Conservation (phyloP, 53 echinoderm and acorn worm genomes). For the Mesocentrotus franciscanus region DNA sequence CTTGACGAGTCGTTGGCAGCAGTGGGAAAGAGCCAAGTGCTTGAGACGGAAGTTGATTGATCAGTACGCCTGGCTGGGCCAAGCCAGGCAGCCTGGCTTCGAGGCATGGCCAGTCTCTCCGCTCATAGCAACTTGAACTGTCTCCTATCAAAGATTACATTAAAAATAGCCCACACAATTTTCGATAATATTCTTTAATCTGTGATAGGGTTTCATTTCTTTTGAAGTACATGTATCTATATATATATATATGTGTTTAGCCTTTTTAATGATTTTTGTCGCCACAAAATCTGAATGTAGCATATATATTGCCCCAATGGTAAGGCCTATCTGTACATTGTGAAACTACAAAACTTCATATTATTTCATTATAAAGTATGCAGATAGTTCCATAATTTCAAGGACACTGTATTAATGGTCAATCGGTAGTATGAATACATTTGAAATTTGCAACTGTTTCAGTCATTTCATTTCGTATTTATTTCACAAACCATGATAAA, state of each 20-base stretch:
- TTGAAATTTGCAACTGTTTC: no score
- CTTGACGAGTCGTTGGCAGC: neutral
- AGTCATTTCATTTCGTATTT: no score
- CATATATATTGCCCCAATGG: neutral
- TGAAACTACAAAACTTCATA: no score
- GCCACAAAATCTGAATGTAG: neutral
- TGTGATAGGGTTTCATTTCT: conserved; percentile 2
- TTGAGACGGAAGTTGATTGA: conserved; percentile 62
- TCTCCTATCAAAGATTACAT: conserved; percentile 30
- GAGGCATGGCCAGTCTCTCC: conserved; percentile 21
- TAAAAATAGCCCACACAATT: conserved; percentile 22
- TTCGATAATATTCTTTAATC: conserved; percentile 5
- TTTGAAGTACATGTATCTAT: neutral
- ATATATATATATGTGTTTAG: no score
- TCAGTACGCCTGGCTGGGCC: conserved; percentile 45
- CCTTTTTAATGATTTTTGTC: neutral
- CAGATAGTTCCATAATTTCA: no score
- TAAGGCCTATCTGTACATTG: neutral
- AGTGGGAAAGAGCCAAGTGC: conserved; percentile 3
- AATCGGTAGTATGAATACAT: no score
- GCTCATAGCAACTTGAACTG: conserved; percentile 21
- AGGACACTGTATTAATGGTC: no score
- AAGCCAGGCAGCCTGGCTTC: conserved; percentile 60
- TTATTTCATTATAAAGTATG: no score
- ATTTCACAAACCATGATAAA: no score